Evolutionary conservation across 2,888 invertebrate species (phyloP).

Genomic region (Priocnemis perturbator): DNA sequence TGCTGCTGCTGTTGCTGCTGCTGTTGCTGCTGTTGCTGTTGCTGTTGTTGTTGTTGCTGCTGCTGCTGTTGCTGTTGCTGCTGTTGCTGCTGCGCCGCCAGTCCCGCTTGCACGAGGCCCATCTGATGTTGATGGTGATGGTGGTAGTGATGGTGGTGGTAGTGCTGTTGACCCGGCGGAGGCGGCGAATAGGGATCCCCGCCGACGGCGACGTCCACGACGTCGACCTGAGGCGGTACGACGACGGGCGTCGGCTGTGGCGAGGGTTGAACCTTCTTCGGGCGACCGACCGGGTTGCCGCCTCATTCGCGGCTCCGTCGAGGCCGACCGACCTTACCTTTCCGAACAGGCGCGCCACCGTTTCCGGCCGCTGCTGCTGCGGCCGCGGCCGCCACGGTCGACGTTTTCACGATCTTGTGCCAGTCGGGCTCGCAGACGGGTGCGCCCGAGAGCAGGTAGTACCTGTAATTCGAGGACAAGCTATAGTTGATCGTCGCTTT

Average conservation of each 20-base stretch:
- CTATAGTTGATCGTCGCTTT: background rate
- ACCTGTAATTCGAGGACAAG: conserved; percentile 76
- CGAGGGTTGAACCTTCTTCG: conserved; percentile 73
- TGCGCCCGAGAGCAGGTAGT: conserved; percentile 92
- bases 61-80: conserved; percentile 39
- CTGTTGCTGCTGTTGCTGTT: conserved; percentile 5
- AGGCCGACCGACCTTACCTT: conserved; percentile 93
- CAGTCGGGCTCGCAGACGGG: conserved; percentile 97
- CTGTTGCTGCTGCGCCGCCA: conserved; percentile 51
- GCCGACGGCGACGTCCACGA: conserved; percentile 57
- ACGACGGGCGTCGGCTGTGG: conserved; percentile 62
- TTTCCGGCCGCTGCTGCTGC: conserved; percentile 83
- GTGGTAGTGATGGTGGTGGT: conserved; percentile 66
- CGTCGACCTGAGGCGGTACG: conserved; percentile 59
- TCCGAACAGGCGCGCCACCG: conserved; percentile 81
- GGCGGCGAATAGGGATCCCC: conserved; percentile 74
- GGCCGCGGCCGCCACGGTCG: conserved; percentile 78
- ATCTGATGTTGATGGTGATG: conserved; percentile 64
- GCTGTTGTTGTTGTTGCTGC: conserved; percentile 35
- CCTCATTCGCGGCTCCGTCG: conserved; percentile 93
- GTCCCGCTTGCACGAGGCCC: conserved; percentile 60
- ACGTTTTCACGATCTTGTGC: conserved; percentile 90
- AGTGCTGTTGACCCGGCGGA: conserved; percentile 74
- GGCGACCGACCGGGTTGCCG: conserved; percentile 75
- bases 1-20: conserved; percentile 37